Evolutionary conservation across 2,113 vertebrate genomes (phyloP), one percentile per base, ranked within the genome.

Genomic region (Sardina pilchardus): DNA sequence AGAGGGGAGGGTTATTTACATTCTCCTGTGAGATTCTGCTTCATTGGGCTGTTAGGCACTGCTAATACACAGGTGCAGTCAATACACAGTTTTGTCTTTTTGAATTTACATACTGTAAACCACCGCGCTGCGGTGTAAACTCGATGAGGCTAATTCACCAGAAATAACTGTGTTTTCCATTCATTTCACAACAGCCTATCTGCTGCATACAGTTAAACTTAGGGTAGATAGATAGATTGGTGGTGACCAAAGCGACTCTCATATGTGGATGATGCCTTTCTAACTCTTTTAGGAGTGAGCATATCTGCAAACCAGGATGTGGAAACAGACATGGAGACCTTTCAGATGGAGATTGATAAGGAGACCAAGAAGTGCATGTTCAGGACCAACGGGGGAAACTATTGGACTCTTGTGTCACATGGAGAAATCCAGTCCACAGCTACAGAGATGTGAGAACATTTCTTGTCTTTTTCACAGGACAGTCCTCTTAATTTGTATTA

Each of bases 271-370:
- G 24, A 59, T n/a, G 53, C 53, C 0, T 26, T 21, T 63, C 26
- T 50, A 14, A 7, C 14, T 56, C 53, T 84, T 30, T 21, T 89
- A 99, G 98, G 98, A 81, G 93, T 99, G 91, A 98, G 97, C 1
- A 95, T 99, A 90, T 99, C 97, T 0, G 98, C 98, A 87, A 99
- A 99, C 94, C 98, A 99, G 90, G 97, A 99, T 0, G 97, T 96
- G 85, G 97, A 98, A 91, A 96, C 97, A 83, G 97, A 97, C 92
- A 96, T 96, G 0, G 98, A 99, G 93, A 99, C 97, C 43, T 99
- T 98, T 93, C 96, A 99, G 93, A 97, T 99, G 96, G 97, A 99
- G 91, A 97, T 97, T 9, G 96, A 98, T 91, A 96, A 94, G 0
- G 95, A 97, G 83, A 97, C 92, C 87, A 97, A 96, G 91, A 98